Evolutionary conservation across 2,797 vertebrate species (phyloP).

Genomic region (Melanotaenia boesemani): DNA sequence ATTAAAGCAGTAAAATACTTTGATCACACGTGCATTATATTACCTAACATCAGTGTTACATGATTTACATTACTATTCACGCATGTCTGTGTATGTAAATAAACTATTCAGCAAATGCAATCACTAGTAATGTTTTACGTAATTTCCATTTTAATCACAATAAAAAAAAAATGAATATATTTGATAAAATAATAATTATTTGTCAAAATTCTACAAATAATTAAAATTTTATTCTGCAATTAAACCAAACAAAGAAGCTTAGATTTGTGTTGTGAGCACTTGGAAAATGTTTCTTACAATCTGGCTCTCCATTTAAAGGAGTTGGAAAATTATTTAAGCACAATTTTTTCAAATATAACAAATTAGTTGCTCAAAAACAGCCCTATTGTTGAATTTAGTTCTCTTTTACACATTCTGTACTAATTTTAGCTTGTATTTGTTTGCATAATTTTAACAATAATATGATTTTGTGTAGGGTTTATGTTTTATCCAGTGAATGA

Average conservation of each 20-base stretch:
- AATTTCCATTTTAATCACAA: neutral
- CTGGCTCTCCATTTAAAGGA: neutral
- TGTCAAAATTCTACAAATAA: neutral
- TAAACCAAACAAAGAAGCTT: conserved; percentile 7
- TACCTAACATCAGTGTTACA: neutral
- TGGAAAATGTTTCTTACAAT: neutral
- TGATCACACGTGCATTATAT: neutral
- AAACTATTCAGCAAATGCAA: neutral
- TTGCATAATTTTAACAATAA: neutral
- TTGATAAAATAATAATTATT: neutral
- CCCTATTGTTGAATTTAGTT: neutral
- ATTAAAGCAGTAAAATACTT: neutral
- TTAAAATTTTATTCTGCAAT: neutral
- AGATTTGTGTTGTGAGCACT: neutral
- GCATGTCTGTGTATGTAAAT: neutral
- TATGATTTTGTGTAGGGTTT: neutral
- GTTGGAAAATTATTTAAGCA: neutral
- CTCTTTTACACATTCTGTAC: neutral
- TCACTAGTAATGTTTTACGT: neutral
- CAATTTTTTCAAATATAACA: neutral
- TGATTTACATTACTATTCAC: neutral
- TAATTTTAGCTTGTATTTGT: neutral
- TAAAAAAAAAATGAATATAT: no score
- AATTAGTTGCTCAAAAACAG: neutral
- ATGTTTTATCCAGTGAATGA: neutral